Base-by-base conservation (phyloP, 2,888 invertebrate species). In the Acanthosoma haemorrhoidale region DNA sequence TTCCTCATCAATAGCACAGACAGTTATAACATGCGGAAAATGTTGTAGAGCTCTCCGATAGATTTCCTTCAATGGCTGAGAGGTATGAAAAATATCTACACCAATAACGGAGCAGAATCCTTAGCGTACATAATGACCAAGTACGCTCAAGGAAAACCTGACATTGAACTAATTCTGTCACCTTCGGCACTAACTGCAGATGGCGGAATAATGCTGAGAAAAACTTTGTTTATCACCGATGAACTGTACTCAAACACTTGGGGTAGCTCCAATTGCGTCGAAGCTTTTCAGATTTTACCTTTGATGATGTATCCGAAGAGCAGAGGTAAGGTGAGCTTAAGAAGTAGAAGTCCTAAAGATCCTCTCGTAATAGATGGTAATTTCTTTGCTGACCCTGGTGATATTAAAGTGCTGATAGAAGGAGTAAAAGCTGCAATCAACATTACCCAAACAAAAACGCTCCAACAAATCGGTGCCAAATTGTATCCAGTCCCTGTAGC, bases 351-450 rank as follows among this genome's bases (percentile, higher is more conserved):
- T 81, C 92, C 93, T 0, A 81, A 85, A 25, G 87, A 89, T 67
- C 87, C 88, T 80, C 96, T 96, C 0, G 80, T 84, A 68, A 87
- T 96, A 77, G 84, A 91, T 61, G 87, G 92, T 0, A 94, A 95
- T 80, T 96, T 93, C 80, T 89, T 93, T 78, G 73, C 73, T 16
- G 73, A 76, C 36, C 82, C 86, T 68, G 81, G 88, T 76, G 84
- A 96, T 78, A 77, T 92, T n/a, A 80, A 82, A 18, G 86, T 87
- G 1, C 83, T 93, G 80, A 84, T 90, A 11, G 88, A 90, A 78
- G 92, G 72, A 1, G 75, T 76, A 18, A 75, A 75, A 71, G 69
- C 72, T 87, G 85, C 85, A 0, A 80, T 88, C 6, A 78, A 83
- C 71, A 76, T 88, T 13, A 82, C 83, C 0, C 79, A 84, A 64